phyloP scores from a whole-genome alignment of 2,888 invertebrate species.

The Alloscopus bannaensis region DNA sequence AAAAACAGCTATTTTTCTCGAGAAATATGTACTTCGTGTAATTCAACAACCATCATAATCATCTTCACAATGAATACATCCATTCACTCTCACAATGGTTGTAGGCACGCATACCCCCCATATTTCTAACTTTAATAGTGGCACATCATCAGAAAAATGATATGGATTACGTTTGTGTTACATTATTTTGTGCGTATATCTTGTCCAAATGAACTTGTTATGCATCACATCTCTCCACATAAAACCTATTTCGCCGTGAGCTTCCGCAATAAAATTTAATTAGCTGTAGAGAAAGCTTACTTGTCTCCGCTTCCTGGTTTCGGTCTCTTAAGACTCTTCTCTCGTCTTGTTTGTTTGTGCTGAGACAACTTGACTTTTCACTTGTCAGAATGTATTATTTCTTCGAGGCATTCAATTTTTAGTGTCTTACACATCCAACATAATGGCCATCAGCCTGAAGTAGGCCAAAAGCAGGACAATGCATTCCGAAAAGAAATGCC shows the following conservation, averaged over 20 bases:
- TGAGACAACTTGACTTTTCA: constrained; percentile 26
- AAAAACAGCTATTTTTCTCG: no score
- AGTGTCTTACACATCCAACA: background rate
- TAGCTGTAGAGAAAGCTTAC: constrained; percentile 51
- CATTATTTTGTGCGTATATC: no score
- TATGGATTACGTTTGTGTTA: no score
- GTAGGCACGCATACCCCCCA: no score
- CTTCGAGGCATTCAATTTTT: background rate
- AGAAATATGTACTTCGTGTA: no score
- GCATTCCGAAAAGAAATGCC: constrained; percentile 8
- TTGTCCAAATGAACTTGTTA: constrained; percentile 26
- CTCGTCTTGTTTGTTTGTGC: background rate
- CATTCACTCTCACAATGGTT: no score
- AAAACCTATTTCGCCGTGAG: constrained; percentile 27
- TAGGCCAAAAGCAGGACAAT: constrained; percentile 2
- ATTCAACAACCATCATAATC: no score
- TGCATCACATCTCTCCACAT: constrained; percentile 12
- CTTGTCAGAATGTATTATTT: constrained; percentile 19
- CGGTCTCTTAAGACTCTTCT: no score
- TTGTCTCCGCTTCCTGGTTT: background rate
- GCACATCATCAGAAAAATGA: no score
- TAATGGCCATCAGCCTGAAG: no score
- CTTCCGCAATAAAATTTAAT: constrained; percentile 62
- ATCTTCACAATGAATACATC: no score
- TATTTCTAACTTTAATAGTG: no score